phyloP scores from a whole-genome alignment of 2,113 vertebrate genomes.

The Notothenia coriiceps region DNA sequence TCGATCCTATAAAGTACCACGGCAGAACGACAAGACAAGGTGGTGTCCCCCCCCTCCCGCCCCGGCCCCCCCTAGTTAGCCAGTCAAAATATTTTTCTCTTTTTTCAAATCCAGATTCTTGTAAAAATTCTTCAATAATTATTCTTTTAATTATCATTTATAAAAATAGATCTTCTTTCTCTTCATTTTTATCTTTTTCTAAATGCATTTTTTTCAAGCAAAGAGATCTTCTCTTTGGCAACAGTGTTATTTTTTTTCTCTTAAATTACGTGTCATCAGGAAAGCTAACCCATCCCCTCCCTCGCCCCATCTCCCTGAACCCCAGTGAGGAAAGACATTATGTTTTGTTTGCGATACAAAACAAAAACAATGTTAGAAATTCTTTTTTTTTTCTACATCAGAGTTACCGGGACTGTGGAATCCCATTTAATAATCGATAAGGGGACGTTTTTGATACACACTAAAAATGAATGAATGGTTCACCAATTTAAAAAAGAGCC shows the following conservation, averaged over 20 bases:
- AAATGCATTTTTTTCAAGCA: constrained; percentile 98
- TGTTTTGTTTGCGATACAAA: constrained; percentile 99
- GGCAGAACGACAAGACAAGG: constrained; percentile 99
- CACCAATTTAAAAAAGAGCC: constrained; percentile 87
- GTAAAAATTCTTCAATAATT: constrained; percentile 99
- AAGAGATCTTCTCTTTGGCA: constrained; percentile 99
- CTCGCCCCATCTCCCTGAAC: constrained; percentile 92
- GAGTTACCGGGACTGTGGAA: constrained; percentile 84
- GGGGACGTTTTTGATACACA: constrained; percentile 90
- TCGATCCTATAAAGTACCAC: constrained; percentile 99
- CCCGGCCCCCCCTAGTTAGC: constrained; percentile 95
- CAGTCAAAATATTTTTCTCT: constrained; percentile 99
- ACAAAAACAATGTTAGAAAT: constrained; percentile 90
- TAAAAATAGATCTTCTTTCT: constrained; percentile 99
- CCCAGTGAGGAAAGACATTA: constrained; percentile 91
- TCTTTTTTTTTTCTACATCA: constrained; percentile 83
- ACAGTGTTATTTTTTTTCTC: constrained; percentile 93
- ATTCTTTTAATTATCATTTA: constrained; percentile 95
- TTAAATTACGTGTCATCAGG: constrained; percentile 99
- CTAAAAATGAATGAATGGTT: constrained; percentile 89
- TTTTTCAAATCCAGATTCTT: constrained; percentile 99
- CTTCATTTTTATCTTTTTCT: constrained; percentile 93
- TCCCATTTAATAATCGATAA: constrained; percentile 88
- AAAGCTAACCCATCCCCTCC: constrained; percentile 90
- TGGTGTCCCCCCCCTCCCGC: constrained; percentile 92